Conservation (phyloP, 2,113 vertebrate species). For the Phasianus colchicus region DNA sequence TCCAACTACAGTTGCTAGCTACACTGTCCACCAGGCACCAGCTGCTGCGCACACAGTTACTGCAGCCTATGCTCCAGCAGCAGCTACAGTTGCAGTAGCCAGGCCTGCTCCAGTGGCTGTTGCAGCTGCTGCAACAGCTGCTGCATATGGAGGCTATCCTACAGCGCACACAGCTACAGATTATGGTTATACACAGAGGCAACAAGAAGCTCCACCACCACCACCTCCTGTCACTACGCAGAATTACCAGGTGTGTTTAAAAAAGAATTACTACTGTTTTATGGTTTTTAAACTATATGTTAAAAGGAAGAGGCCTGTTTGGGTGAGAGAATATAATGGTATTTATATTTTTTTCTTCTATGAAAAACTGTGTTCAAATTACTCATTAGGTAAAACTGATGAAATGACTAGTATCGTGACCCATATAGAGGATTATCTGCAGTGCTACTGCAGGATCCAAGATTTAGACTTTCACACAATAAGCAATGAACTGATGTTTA, state of each 20-base stretch:
- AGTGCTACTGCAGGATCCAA: background rate
- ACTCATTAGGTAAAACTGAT: background rate
- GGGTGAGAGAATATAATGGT: background rate
- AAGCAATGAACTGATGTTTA: background rate
- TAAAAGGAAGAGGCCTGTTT: background rate
- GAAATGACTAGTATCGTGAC: background rate
- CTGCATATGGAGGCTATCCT: slow-evolving; percentile 94
- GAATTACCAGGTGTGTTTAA: slow-evolving; percentile 89
- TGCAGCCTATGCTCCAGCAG: slow-evolving; percentile 93
- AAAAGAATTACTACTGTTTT: background rate
- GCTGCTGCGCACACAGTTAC: slow-evolving; percentile 95
- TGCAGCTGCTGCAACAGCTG: slow-evolving; percentile 91
- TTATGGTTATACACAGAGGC: slow-evolving; percentile 94
- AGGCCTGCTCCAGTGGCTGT: slow-evolving; percentile 91
- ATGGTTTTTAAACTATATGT: background rate
- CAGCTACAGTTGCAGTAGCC: slow-evolving; percentile 91
- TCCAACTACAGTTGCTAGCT: slow-evolving; percentile 98
- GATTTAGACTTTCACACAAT: background rate
- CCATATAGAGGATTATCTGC: background rate
- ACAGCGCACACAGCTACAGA: slow-evolving; percentile 91
- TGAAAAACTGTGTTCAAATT: background rate
- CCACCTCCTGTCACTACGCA: slow-evolving; percentile 96
- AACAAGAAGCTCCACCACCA: slow-evolving; percentile 94
- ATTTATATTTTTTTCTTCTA: background rate
- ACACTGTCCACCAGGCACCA: slow-evolving; percentile 97